phyloP scores from a whole-genome alignment of 2,113 vertebrate genomes.

The Eulacestoma nigropectus region DNA sequence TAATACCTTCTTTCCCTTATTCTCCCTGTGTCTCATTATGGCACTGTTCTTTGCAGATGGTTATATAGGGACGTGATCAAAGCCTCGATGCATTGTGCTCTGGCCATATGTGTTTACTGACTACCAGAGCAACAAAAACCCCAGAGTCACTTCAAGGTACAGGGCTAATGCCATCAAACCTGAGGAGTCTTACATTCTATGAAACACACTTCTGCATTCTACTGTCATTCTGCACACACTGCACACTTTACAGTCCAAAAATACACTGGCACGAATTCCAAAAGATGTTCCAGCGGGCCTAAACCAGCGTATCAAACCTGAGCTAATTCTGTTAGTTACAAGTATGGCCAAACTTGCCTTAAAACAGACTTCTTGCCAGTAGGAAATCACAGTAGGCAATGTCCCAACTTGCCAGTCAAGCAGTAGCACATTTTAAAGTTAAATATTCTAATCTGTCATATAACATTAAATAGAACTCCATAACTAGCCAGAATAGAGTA shows the following conservation, averaged over 20 bases:
- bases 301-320: background rate
- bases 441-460: conserved; percentile 24
- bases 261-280: background rate
- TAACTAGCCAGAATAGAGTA: background rate
- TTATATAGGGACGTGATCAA: background rate
- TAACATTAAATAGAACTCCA: background rate
- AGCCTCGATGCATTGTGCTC: background rate
- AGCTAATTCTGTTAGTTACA: background rate
- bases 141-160: background rate
- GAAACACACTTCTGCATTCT: background rate
- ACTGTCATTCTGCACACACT: background rate
- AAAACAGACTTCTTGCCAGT: background rate
- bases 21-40: background rate
- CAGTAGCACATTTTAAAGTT: conserved; percentile 34
- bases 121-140: background rate
- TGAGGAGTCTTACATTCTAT: rapidly evolving
- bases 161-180: background rate
- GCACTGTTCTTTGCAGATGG: background rate
- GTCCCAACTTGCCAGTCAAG: background rate
- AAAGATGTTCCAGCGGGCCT: background rate
- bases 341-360: background rate
- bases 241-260: background rate
- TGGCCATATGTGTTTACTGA: rapidly evolving
- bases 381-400: background rate
- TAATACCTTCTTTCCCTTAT: background rate